phyloP scores from a whole-genome alignment of 2,113 vertebrate genomes.

The Australoheros scitulus region DNA sequence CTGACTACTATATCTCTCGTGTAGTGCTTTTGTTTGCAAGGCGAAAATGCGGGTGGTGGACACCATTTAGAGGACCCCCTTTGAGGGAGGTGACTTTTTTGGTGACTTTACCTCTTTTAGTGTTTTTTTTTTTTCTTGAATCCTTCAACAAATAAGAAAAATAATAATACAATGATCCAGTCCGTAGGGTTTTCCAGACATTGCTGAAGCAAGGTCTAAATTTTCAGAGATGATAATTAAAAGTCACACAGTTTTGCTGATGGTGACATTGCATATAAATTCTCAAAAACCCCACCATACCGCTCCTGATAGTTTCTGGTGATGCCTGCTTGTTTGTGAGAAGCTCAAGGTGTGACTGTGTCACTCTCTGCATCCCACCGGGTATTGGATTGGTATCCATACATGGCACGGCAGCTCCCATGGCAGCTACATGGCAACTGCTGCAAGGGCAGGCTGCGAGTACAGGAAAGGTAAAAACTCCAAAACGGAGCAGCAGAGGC shows the following conservation, averaged over 20 bases:
- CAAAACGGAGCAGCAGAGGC: background rate
- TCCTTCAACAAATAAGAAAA: background rate
- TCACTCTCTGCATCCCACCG: constrained; percentile 11
- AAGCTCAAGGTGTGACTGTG: background rate
- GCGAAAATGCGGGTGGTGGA: background rate
- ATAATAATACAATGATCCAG: background rate
- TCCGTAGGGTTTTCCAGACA: background rate
- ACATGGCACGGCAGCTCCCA: background rate
- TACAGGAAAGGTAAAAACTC: background rate
- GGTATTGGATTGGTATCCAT: background rate
- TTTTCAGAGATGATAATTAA: background rate
- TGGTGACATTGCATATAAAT: background rate
- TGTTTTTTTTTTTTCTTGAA: background rate
- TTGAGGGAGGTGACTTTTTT: background rate
- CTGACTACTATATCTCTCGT: background rate
- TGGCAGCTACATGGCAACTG: background rate
- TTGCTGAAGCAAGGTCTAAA: background rate
- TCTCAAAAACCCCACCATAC: background rate
- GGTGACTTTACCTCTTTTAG: background rate
- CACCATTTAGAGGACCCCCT: too few relatives aligned
- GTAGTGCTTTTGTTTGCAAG: background rate
- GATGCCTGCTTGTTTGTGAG: constrained; percentile 22
- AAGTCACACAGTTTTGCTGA: background rate
- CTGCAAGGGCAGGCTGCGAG: background rate
- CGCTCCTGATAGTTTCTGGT: background rate